Evolutionary conservation across 1,140 invertebrate genomes (phyloP).

Genomic region (Drosophila obscura): DNA sequence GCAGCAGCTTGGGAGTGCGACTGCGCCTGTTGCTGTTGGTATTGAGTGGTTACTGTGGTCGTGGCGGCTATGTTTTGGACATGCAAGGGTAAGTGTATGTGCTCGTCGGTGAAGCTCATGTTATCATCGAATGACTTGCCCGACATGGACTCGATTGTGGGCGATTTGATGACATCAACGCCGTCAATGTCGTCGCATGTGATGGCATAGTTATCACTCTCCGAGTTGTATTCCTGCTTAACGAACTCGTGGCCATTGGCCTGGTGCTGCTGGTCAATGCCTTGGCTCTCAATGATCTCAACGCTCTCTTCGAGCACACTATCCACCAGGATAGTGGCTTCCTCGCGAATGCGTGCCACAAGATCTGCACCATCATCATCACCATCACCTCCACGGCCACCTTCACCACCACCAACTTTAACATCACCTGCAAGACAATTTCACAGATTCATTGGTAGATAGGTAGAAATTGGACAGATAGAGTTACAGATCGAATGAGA

Average conservation of each 20-base stretch:
- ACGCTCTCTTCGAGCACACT: constrained; percentile 82
- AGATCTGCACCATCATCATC: constrained; percentile 56
- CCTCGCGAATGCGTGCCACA: constrained; percentile 70
- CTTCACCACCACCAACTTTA: constrained; percentile 65
- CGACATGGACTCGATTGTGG: constrained; percentile 83
- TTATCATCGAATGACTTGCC: constrained; percentile 84
- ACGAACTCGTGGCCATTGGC: constrained; percentile 61
- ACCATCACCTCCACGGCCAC: constrained; percentile 49
- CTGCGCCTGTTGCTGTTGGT: constrained; percentile 55
- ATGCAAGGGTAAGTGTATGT: constrained; percentile 74
- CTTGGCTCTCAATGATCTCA: constrained; percentile 73
- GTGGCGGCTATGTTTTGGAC: constrained; percentile 46
- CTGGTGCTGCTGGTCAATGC: constrained; percentile 39
- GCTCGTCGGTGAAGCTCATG: constrained; percentile 82
- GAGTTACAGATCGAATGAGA: constrained; percentile 7
- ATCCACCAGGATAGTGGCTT: constrained; percentile 82
- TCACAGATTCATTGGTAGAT: constrained; percentile 66
- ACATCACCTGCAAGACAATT: constrained; percentile 79
- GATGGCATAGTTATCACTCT: constrained; percentile 84
- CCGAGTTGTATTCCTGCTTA: constrained; percentile 80
- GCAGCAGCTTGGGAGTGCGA: constrained; percentile 40
- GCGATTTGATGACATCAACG: constrained; percentile 83
- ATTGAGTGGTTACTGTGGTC: constrained; percentile 61
- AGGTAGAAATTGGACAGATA: constrained; percentile 68
- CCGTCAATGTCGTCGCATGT: constrained; percentile 82